Base-by-base conservation (phyloP, 2,113 vertebrate species). In the Sorex araneus region DNA sequence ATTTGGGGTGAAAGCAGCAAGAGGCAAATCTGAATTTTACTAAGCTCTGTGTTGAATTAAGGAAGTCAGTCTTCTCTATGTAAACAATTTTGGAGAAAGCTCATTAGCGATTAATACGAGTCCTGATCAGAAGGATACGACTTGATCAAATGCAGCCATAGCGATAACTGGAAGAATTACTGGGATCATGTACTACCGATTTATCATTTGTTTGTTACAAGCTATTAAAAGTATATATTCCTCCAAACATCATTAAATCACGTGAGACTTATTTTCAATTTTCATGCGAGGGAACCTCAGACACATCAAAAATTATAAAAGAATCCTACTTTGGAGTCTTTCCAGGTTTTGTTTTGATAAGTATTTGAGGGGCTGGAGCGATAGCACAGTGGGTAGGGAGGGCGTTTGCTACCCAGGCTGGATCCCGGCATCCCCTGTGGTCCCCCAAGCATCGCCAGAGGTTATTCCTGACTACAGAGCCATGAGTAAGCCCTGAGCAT, bases 211-310 rank as follows among this genome's bases (percentile, higher is more conserved):
- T 57, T 83, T 87, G 6, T 47, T 89, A 74, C 25, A 15, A 74
- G 47, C 71, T 76, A 73, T 25, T 92, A 71, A 54, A 87, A 77
- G 75, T 50, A 50, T 50, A 79, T 2, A 45, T 83, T 76, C 18
- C 28, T 89, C 60, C 66, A 88, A 79, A 80, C 67, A 88, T 87
- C 90, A 74, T 47, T 71, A 93, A 73, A 66, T 76, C 27, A 67
- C 87, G 11, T 90, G 50, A 92, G 12, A 8, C 13, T 79, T 92
- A 60, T 60, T 78, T 77, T 87, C n/a, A 40, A 0, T 93, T 94
- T 94, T 89, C 81, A 90, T 93, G 32, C 74, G 83, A 76, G 80
- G n/a, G 10, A 86, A 63, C 30, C 2, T 80, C 40, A 73, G 84
- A 91, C 75, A 3, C 60, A 2, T 81, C 30, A 74, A 74, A 54